Evolutionary conservation across 1,140 invertebrate genomes (phyloP).

Genomic region (Heliconius hewitsoni): DNA sequence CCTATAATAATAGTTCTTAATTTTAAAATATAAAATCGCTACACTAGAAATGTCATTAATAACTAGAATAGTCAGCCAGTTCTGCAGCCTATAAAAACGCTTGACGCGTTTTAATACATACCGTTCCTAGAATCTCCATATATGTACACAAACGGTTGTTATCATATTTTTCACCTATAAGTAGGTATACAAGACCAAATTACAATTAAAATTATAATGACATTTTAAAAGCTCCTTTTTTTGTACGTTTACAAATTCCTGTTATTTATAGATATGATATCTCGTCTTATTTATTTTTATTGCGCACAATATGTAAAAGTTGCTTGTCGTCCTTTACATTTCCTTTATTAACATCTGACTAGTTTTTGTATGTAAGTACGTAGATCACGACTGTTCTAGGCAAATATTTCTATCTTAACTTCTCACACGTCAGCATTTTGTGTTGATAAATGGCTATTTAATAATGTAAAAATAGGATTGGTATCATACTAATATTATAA

Average conservation of each 20-base stretch:
- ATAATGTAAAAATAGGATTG: too few relatives aligned
- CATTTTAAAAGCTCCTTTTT: constrained; percentile 13
- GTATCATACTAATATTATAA: too few relatives aligned
- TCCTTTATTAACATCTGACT: background rate
- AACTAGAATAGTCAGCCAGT: constrained; percentile 16
- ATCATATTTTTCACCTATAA: constrained; percentile 12
- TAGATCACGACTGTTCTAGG: background rate
- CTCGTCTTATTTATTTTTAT: background rate
- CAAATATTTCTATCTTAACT: background rate
- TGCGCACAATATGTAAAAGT: background rate
- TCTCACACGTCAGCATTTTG: background rate
- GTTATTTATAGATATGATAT: background rate
- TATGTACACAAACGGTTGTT: constrained; percentile 6
- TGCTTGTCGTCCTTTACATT: constrained; percentile 6
- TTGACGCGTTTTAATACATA: too few relatives aligned
- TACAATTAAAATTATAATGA: constrained; percentile 17
- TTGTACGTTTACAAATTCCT: background rate
- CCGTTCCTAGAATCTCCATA: constrained; percentile 16
- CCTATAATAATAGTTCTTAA: too few relatives aligned
- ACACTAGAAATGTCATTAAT: background rate
- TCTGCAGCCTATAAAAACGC: background rate
- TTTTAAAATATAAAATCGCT: too few relatives aligned
- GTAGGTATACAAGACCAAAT: background rate
- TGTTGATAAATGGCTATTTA: too few relatives aligned
- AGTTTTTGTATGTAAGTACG: background rate